Evolutionary conservation across 2,888 invertebrate genomes (phyloP).

Genomic region (Heteromyza rotundicornis): DNA sequence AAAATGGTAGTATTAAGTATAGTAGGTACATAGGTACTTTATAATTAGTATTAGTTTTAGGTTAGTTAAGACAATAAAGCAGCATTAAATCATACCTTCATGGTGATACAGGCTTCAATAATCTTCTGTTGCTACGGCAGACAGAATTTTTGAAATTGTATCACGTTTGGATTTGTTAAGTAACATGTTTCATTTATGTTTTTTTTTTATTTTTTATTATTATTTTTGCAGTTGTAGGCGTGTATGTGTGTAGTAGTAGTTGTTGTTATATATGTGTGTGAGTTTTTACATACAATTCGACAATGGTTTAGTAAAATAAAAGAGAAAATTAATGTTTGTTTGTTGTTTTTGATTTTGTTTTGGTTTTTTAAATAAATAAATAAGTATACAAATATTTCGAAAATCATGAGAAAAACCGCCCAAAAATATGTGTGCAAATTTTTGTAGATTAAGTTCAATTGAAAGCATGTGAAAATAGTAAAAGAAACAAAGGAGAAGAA

Average conservation of each 20-base stretch:
- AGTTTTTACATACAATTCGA: too few relatives aligned
- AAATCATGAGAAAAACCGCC: too few relatives aligned
- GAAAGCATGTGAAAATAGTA: conserved; percentile 11
- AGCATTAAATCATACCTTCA: conserved; percentile 74
- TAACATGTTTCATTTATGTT: conserved; percentile 30
- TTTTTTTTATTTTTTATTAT: conserved; percentile 15
- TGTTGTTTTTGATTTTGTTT: conserved; percentile 39
- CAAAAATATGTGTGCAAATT: conserved; percentile 12
- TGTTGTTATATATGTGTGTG: conserved; percentile 27
- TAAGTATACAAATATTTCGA: too few relatives aligned
- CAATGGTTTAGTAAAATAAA: too few relatives aligned
- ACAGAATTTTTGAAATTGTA: conserved; percentile 63
- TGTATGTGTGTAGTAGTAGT: conserved; percentile 28
- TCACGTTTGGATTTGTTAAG: conserved; percentile 35
- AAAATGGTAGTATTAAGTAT: too few relatives aligned
- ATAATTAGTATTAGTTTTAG: background rate
- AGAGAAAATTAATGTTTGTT: too few relatives aligned
- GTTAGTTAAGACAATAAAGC: conserved; percentile 11
- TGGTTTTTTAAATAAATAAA: conserved; percentile 33
- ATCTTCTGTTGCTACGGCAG: conserved; percentile 77
- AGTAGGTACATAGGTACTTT: background rate
- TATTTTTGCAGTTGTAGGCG: conserved; percentile 25
- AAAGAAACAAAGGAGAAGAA: background rate
- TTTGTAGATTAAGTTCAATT: conserved; percentile 6
- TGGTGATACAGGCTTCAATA: conserved; percentile 92